Evolutionary conservation across 2,113 vertebrate species (phyloP), one percentile per base, ranked within the genome.

Genomic region (Leptobrachium ailaonicum): DNA sequence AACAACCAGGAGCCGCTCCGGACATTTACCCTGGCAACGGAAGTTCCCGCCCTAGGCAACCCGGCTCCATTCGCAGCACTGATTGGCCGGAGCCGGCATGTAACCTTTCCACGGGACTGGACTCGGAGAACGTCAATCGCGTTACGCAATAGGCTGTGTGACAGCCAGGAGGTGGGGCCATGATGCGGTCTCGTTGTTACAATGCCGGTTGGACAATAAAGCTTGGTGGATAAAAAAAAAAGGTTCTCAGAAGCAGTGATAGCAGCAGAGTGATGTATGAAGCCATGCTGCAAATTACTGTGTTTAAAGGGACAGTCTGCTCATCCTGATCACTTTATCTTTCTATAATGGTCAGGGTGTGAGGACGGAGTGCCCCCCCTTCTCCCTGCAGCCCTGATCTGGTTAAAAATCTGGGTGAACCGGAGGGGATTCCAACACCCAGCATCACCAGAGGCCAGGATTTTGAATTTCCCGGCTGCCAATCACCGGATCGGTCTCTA

Each of bases 21-120:
- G 69, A 79, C 77, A 79, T 79, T 79, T 79, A 43, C 76, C 77
- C 63, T 71, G 69, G 63, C 69, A 71, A 79, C 69, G 68, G 77
- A 71, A 79, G 69, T 71, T 44, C 41, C 77, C 69, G 69, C 77
- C 77, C 58, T 68, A 41, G n/a, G 44, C 69, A 79, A 72, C 77
- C 75, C 43, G 77, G 44, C 69, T 78, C 76, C 20, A 41, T 10
- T 13, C 40, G 6, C n/a, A 14, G 13, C 12, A 6, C 0, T 3
- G 60, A 79, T 79, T 64, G 69, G 69, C 41, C 14, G 69, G 44
- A 41, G n/a, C 69, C 77, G 77, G 77, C 77, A 66, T 41, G 56
- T 50, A 41, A 2, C 11, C 14, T 54, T 14, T 7, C 6, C 32
- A 44, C n/a, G 10, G 53, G 58, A 10, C 50, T 79, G 68, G 77